These are phyloP conservation scores for Elmis aenea DNA, from an alignment of 2,888 invertebrate genomes.

Conservation along the genomic window DNA sequence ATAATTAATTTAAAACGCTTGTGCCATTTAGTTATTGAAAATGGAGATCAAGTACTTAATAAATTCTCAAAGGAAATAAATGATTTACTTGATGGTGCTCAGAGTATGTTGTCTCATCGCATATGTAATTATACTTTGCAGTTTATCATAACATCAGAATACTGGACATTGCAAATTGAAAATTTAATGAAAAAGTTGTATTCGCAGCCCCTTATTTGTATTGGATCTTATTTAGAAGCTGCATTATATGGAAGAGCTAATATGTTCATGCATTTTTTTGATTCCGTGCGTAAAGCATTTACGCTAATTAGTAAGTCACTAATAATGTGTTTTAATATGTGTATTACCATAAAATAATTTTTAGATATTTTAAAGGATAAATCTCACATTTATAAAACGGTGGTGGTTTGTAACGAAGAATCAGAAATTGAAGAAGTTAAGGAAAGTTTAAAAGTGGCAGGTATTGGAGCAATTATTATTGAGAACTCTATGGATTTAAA, in stretches of 20 bases:
- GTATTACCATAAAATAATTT: conserved; percentile 14
- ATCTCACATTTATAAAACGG: conserved; percentile 49
- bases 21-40: conserved; percentile 65
- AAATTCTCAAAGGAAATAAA: conserved; percentile 51
- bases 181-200: conserved; percentile 52
- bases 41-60: conserved; percentile 59
- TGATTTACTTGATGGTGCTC: conserved; percentile 45
- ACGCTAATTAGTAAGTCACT: conserved; percentile 41
- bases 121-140: conserved; percentile 52
- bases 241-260: conserved; percentile 62
- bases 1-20: conserved; percentile 58
- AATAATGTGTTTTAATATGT: conserved; percentile 6
- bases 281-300: conserved; percentile 46
- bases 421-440: conserved; percentile 52
- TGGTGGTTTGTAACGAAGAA: conserved; percentile 58
- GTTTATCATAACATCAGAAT: conserved; percentile 54
- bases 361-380: conserved; percentile 49
- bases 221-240: conserved; percentile 70
- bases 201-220: conserved; percentile 58
- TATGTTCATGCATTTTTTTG: conserved; percentile 46
- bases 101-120: conserved; percentile 47
- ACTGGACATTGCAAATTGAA: conserved; percentile 60
- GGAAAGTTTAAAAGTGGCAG: conserved; percentile 25
- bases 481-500: conserved; percentile 25
- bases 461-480: conserved; percentile 28